These are phyloP conservation scores for Gadopsis bispinosus DNA, from an alignment of 2,797 vertebrate genomes.

Conservation along the genomic window DNA sequence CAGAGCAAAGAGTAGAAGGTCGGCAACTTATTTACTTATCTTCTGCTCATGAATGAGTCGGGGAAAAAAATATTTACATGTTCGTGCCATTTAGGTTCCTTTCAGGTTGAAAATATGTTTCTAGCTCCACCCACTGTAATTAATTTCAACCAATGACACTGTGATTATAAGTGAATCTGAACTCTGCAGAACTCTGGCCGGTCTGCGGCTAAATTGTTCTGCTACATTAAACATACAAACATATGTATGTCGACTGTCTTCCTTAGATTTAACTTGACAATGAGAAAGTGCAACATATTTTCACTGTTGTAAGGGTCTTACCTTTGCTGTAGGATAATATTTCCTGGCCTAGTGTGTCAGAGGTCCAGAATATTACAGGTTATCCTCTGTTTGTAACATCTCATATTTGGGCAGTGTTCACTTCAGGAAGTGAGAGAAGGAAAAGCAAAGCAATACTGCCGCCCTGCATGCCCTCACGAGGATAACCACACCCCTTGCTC, in stretches of 20 bases:
- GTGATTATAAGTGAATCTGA: constrained; percentile 34
- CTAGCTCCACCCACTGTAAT: constrained; percentile 13
- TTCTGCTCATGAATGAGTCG: background rate
- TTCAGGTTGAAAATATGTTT: background rate
- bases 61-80: background rate
- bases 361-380: constrained; percentile 23
- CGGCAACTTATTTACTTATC: constrained; percentile 37
- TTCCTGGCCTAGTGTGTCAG: constrained; percentile 37
- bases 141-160: constrained; percentile 23
- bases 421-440: constrained; percentile 72
- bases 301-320: constrained; percentile 42
- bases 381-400: constrained; percentile 31
- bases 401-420: constrained; percentile 56
- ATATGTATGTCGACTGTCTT: background rate
- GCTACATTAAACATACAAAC: background rate
- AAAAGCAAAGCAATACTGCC: constrained; percentile 42
- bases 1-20: background rate
- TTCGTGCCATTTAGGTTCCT: background rate
- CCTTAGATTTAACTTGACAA: background rate
- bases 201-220: constrained; percentile 4
- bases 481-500: constrained; percentile 68
- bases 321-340: constrained; percentile 40
- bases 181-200: constrained; percentile 9
- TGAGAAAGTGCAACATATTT: background rate
- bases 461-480: constrained; percentile 29